A percentile compares a stretch with the other conserved stretches of the same genome.
phyloP scores from a whole-genome alignment of 1,140 invertebrate species.

The Aphelinus atriplicis region DNA sequence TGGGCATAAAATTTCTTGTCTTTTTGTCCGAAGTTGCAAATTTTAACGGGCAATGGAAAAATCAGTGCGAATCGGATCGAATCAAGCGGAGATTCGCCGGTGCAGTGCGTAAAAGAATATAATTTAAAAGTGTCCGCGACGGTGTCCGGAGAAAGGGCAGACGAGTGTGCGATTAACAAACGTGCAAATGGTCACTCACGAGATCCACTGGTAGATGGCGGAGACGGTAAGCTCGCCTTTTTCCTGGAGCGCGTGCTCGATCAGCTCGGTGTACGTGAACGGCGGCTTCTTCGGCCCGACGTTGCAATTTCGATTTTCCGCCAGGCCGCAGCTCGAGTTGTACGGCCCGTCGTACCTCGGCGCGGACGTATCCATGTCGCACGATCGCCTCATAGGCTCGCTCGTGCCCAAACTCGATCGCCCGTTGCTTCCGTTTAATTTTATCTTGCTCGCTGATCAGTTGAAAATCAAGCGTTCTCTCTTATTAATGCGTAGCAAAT shows the following conservation, averaged over 20 bases:
- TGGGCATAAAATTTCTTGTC: too few relatives aligned
- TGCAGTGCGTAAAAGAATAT: too few relatives aligned
- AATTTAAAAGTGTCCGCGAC: too few relatives aligned
- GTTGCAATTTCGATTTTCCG: constrained; percentile 45
- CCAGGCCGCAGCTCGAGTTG: background rate
- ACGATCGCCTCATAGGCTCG: background rate
- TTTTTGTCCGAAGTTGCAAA: too few relatives aligned
- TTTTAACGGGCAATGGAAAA: too few relatives aligned
- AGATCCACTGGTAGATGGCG: constrained; percentile 91
- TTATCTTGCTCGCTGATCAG: constrained; percentile 24
- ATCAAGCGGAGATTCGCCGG: too few relatives aligned
- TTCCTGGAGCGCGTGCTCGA: constrained; percentile 84
- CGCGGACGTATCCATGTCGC: background rate
- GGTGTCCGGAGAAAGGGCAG: too few relatives aligned
- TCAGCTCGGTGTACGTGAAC: constrained; percentile 87
- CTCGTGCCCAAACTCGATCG: background rate
- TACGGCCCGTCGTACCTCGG: constrained; percentile 12
- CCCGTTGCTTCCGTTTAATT: constrained; percentile 22
- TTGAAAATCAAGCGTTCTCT: background rate
- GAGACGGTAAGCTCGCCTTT: constrained; percentile 88
- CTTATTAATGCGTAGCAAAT: too few relatives aligned
- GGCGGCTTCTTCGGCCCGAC: constrained; percentile 77
- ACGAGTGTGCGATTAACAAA: too few relatives aligned
- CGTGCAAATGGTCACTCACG: constrained; percentile 73
- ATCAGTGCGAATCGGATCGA: too few relatives aligned